Conservation (phyloP, 2,888 invertebrate genomes). For the Cephonodes hylas region DNA sequence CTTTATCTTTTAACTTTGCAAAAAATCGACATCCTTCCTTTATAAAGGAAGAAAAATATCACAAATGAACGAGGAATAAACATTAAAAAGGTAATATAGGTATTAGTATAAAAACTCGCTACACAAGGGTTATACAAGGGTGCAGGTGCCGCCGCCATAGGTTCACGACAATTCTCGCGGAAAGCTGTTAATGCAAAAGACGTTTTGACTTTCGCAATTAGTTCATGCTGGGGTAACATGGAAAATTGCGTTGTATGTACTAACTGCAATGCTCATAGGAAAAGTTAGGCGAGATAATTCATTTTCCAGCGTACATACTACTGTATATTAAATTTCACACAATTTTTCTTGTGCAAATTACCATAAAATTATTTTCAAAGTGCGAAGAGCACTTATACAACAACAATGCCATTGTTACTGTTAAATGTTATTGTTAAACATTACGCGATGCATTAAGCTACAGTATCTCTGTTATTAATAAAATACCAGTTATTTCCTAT, state of each 20-base stretch:
- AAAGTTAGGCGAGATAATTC: background rate
- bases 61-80: background rate
- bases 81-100: background rate
- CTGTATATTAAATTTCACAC: too few species aligned
- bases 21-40: background rate
- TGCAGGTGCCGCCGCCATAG: slow-evolving; percentile 1
- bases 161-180: background rate
- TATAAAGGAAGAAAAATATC: background rate
- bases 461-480: background rate
- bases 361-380: too few species aligned
- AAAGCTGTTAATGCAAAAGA: background rate
- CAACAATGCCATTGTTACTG: background rate
- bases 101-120: background rate
- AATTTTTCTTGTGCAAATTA: too few species aligned
- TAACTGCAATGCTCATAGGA: background rate
- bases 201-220: background rate
- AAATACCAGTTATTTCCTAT: background rate
- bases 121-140: background rate
- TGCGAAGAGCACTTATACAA: too few species aligned
- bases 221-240: background rate
- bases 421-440: too few species aligned
- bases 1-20: background rate
- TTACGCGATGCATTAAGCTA: background rate
- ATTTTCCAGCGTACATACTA: too few species aligned
- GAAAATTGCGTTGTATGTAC: background rate